These are phyloP conservation scores for Tachysurus fulvidraco DNA, from an alignment of 2,113 vertebrate genomes.

Conservation along the genomic window DNA sequence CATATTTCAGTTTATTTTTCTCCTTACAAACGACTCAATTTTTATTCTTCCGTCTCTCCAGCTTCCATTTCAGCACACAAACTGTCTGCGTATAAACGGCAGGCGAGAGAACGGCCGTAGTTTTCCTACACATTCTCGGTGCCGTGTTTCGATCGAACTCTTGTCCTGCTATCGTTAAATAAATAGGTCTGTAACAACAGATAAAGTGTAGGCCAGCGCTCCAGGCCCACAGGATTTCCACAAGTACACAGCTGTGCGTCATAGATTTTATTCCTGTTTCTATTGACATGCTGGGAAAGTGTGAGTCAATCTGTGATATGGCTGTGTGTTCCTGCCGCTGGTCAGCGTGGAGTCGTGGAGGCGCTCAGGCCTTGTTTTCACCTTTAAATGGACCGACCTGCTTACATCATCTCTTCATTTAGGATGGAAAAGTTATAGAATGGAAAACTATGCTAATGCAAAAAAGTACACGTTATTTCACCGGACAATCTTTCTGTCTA, in stretches of 20 bases:
- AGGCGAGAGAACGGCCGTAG: not conserved
- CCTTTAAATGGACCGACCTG: not conserved
- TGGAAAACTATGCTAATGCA: no score
- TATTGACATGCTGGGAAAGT: constrained; percentile 40
- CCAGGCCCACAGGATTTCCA: constrained; percentile 51
- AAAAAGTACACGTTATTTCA: not conserved
- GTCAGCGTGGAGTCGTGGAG: constrained; percentile 11
- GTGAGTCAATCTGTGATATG: constrained; percentile 37
- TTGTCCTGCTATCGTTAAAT: constrained; percentile 69
- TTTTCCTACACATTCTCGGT: constrained; percentile 61
- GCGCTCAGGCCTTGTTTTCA: not conserved
- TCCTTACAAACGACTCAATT: not conserved
- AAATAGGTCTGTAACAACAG: constrained; percentile 73
- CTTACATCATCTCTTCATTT: not conserved
- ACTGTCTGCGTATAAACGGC: not conserved
- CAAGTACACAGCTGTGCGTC: constrained; percentile 46
- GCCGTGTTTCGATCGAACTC: constrained; percentile 60
- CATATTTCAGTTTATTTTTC: not conserved
- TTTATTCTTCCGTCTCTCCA: not conserved
- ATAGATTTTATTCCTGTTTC: constrained; percentile 31
- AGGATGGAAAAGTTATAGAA: no score
- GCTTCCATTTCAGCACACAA: not conserved
- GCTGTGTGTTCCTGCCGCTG: constrained; percentile 29
- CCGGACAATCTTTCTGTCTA: not conserved
- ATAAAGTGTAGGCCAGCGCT: constrained; percentile 59